Percentiles rank a stretch among this genome's conserved stretches.
phyloP scores from a whole-genome alignment of 2,888 invertebrate species.

The Scotopteryx bipunctaria region DNA sequence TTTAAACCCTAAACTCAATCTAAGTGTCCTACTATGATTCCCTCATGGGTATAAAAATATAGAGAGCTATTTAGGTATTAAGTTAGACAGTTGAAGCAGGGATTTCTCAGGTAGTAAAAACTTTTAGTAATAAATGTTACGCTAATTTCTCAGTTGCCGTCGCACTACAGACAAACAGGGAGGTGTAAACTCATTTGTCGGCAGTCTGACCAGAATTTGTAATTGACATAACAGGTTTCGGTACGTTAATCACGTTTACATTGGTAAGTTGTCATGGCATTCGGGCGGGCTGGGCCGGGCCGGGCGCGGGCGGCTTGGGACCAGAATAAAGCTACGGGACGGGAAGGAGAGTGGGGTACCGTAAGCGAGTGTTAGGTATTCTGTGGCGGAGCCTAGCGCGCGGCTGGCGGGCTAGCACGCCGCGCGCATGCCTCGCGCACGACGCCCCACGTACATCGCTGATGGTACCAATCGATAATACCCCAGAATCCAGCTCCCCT shows the following conservation, averaged over 20 bases:
- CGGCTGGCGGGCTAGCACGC: slow-evolving; percentile 26
- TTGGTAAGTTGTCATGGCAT: slow-evolving; percentile 37
- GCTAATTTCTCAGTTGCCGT: neutral
- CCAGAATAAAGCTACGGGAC: slow-evolving; percentile 16
- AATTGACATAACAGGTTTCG: slow-evolving; percentile 38
- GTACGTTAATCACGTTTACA: slow-evolving; percentile 36
- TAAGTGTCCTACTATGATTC: too few species aligned
- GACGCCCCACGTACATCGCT: slow-evolving; percentile 63
- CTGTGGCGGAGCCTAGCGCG: slow-evolving; percentile 30
- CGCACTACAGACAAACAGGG: neutral
- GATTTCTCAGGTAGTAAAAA: too few species aligned
- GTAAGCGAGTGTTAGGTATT: slow-evolving; percentile 23
- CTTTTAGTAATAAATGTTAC: too few species aligned
- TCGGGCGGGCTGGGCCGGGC: slow-evolving; percentile 23
- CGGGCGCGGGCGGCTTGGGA: slow-evolving; percentile 28
- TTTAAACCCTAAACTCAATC: too few species aligned
- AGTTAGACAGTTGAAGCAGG: too few species aligned
- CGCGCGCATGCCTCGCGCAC: slow-evolving; percentile 58
- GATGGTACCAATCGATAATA: slow-evolving; percentile 79
- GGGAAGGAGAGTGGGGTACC: slow-evolving; percentile 20
- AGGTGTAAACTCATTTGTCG: slow-evolving; percentile 31
- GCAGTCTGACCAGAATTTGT: slow-evolving; percentile 27
- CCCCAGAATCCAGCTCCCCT: slow-evolving; percentile 72
- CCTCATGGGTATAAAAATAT: too few species aligned
- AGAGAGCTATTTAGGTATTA: too few species aligned